Conservation (phyloP, 2,888 invertebrate species). For the Venustoraphidia nigricollis region DNA sequence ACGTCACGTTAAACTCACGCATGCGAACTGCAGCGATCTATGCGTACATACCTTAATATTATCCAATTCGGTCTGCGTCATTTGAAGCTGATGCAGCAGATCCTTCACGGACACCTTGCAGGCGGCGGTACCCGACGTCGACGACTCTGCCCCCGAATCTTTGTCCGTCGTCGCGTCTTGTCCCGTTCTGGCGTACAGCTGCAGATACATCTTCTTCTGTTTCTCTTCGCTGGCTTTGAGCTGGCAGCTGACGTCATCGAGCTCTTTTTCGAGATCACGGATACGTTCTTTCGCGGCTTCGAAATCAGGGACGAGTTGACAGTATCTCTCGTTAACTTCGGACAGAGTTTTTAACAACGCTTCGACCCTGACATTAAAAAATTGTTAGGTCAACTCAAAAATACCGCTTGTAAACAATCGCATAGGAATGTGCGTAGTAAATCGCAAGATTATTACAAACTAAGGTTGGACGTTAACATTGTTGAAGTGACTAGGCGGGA, state of each 20-base stretch:
- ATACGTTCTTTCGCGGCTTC: slow-evolving; percentile 57
- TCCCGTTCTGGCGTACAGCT: slow-evolving; percentile 63
- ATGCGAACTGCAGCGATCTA: no score
- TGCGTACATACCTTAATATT: slow-evolving; percentile 55
- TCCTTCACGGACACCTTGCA: slow-evolving; percentile 65
- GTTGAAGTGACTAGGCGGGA: no score
- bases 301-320: slow-evolving; percentile 58
- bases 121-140: slow-evolving; percentile 23
- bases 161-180: neutral
- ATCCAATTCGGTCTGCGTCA: slow-evolving; percentile 73
- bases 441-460: no score
- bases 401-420: neutral
- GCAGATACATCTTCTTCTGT: slow-evolving; percentile 61
- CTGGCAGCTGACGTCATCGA: slow-evolving; percentile 53
- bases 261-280: slow-evolving; percentile 51
- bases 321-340: slow-evolving; percentile 62
- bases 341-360: slow-evolving; percentile 53
- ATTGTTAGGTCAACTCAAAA: neutral
- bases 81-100: slow-evolving; percentile 65
- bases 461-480: no score
- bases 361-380: slow-evolving; percentile 35
- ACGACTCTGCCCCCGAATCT: neutral
- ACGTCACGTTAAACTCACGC: no score
- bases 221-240: slow-evolving; percentile 55
- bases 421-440: no score